phyloP scores from a whole-genome alignment of 2,113 vertebrate species.

The Mellivora capensis region DNA sequence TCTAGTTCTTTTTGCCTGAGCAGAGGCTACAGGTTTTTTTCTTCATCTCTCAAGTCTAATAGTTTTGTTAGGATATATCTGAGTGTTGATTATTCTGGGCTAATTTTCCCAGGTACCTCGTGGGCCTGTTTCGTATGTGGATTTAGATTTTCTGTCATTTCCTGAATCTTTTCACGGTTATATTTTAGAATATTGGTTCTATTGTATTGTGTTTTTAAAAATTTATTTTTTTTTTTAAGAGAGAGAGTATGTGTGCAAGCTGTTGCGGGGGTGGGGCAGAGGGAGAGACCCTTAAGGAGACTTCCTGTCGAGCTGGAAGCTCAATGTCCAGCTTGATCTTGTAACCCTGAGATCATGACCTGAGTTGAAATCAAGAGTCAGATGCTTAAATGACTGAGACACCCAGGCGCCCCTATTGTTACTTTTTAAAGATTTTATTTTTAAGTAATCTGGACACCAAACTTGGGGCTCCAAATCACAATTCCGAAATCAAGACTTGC shows the following conservation, averaged over 20 bases:
- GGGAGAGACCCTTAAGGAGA: not conserved
- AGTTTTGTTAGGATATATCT: not conserved
- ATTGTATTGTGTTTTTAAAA: not conserved
- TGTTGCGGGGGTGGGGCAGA: not conserved
- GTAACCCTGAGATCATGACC: not conserved
- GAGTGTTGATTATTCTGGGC: not conserved
- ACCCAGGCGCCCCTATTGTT: not conserved
- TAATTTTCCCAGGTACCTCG: not conserved
- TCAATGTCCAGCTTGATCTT: not conserved
- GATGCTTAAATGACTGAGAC: not conserved
- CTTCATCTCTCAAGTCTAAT: not conserved
- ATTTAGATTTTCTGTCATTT: not conserved
- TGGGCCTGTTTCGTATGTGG: not conserved
- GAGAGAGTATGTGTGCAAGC: not conserved
- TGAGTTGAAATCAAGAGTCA: not conserved
- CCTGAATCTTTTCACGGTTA: not conserved
- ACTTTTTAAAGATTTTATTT: not conserved
- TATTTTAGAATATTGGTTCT: not conserved
- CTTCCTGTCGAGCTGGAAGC: not conserved
- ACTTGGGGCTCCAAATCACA: not conserved
- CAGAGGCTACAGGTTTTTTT: not conserved
- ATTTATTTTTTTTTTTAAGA: too few relatives aligned
- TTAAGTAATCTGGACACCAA: not conserved
- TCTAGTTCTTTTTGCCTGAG: not conserved
- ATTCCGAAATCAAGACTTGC: not conserved